phyloP scores from a whole-genome alignment of 2,113 vertebrate species.

The Callipepla californica region DNA sequence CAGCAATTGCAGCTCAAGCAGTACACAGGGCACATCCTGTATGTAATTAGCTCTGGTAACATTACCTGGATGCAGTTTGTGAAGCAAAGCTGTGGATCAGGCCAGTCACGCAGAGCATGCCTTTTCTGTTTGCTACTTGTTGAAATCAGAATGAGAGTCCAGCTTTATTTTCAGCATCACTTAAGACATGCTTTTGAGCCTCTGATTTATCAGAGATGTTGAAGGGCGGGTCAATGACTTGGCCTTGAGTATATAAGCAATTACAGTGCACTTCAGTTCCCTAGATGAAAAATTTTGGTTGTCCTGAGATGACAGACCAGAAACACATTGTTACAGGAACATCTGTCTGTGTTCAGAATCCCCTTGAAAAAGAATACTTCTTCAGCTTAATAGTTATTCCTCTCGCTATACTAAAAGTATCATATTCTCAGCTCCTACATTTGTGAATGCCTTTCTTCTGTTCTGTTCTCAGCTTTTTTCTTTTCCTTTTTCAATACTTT shows the following conservation, averaged over 20 bases:
- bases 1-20: neutral
- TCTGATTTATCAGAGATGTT: neutral
- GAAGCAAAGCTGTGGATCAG: neutral
- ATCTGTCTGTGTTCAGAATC: neutral
- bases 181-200: neutral
- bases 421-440: neutral
- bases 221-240: neutral
- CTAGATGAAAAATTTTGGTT: neutral
- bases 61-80: neutral
- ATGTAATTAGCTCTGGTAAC: neutral
- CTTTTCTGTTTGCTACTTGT: neutral
- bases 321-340: neutral
- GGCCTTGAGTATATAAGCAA: neutral
- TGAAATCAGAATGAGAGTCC: neutral
- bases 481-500: neutral
- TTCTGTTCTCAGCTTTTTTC: neutral
- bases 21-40: rapidly evolving
- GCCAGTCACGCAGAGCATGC: neutral
- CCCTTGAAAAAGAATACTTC: neutral
- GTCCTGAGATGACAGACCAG: neutral
- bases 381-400: neutral
- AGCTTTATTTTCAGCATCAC: neutral
- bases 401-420: rapidly evolving
- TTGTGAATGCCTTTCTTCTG: neutral
- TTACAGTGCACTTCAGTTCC: neutral